Conservation (phyloP, 2,797 vertebrate genomes). For the Hipposideros larvatus region DNA sequence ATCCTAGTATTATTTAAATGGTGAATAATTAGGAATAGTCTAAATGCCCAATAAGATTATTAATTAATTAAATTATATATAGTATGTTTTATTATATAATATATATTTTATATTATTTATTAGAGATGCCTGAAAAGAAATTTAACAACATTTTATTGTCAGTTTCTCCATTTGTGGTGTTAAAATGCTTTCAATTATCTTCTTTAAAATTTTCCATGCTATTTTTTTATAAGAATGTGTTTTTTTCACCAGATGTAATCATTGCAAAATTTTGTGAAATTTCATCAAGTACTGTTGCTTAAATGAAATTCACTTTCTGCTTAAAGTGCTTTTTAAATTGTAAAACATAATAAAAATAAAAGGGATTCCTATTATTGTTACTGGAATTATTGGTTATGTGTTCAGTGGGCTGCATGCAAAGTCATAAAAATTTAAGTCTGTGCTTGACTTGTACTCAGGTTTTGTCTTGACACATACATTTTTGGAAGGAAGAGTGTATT, state of each 20-base stretch:
- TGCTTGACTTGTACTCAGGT: not conserved
- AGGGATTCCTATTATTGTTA: not conserved
- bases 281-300: slow-evolving; percentile 48
- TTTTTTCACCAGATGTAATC: slow-evolving; percentile 45
- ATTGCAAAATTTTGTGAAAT: slow-evolving; percentile 56
- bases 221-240: slow-evolving; percentile 47
- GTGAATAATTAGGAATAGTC: not conserved
- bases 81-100: not conserved
- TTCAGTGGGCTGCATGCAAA: not conserved
- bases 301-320: slow-evolving; percentile 41
- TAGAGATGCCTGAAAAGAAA: slow-evolving; percentile 25
- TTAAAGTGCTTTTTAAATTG: slow-evolving; percentile 23
- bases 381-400: not conserved
- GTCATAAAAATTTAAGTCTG: not conserved
- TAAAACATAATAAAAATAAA: not conserved
- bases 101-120: not conserved
- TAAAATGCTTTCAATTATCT: slow-evolving; percentile 53
- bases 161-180: not conserved
- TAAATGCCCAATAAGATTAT: not conserved
- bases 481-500: slow-evolving; percentile 15
- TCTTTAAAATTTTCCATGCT: slow-evolving; percentile 42
- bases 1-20: slow-evolving; percentile 11
- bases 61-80: not conserved
- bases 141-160: slow-evolving; percentile 44
- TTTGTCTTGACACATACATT: not conserved